Base-by-base conservation (phyloP, 2,888 invertebrate species). In the Fragum whitleyi region DNA sequence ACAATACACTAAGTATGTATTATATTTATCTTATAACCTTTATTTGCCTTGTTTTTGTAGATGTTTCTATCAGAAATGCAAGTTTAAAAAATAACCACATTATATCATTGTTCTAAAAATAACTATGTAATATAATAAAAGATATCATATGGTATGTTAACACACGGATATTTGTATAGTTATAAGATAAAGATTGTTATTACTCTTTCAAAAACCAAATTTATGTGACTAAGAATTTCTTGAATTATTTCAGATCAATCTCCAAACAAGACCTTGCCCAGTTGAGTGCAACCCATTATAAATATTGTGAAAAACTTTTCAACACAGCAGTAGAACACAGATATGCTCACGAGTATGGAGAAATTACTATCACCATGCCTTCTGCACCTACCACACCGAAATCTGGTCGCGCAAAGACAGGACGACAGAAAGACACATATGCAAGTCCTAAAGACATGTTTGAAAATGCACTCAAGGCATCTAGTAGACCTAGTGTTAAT, bases 271-370 rank as follows among this genome's bases (percentile, higher is more conserved):
- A 65, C 47, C 68, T 59, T 68, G 23, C 69, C 26, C 36, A 67
- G n/a, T 29, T 74, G 9, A 86, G 85, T 87, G 86, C 88, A 28
- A 75, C 82, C 16, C 86, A 90, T 67, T 89, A 87, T 72, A 87
- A 86, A 29, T 91, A 87, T 79, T 92, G 91, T 87, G 89, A 91
- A 32, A 87, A 85, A 67, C 88, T 88, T 2, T 89, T 89, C 75
- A 88, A 87, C 67, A 73, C 91, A 53, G 91, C 92, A 9, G 87
- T 89, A 0, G 92, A 93, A 69, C 88, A 90, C 72, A 83, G 93
- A 26, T 91, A 89, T 73, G 86, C 90, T 7, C 93, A 93, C 75
- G 93, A 93, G 77, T 92, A 92, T 73, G 92, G 92, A 39, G 91
- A 92, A 29, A 75, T 90, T 6, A 74, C 87, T 2, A 70, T 88